Evolutionary conservation across 35 echinoderm and acorn worm genomes (phyloP).

Genomic region (Ophiothrix spiculata): DNA sequence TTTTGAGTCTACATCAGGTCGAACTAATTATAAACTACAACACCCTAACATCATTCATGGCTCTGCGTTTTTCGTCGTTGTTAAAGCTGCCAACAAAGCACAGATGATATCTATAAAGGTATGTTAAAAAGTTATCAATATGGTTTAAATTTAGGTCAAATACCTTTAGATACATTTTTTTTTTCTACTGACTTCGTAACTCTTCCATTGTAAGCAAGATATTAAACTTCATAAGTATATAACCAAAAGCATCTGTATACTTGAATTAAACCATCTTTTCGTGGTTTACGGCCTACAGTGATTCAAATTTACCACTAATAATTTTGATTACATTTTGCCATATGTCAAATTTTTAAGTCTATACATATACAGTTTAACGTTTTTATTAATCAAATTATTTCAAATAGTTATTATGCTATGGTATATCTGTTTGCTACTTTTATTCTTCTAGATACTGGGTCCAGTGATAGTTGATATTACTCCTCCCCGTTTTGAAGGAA

Average conservation of each 20-base stretch:
- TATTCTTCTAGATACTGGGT: background rate
- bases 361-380: background rate
- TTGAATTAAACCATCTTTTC: background rate
- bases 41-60: constrained; percentile 35
- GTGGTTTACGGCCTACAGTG: background rate
- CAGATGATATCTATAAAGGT: constrained; percentile 15
- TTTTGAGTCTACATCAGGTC: constrained; percentile 21
- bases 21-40: background rate
- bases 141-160: background rate
- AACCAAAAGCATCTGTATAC: background rate
- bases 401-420: background rate
- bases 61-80: constrained; percentile 3
- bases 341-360: too few species aligned
- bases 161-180: background rate
- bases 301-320: background rate
- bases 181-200: background rate
- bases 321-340: background rate
- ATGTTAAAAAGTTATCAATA: background rate
- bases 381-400: background rate
- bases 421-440: background rate
- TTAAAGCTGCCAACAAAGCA: constrained; percentile 43
- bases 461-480: background rate
- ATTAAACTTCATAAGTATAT: background rate
- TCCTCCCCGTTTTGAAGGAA: background rate
- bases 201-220: background rate